phyloP scores from a whole-genome alignment of 2,797 vertebrate species.

The Scyliorhinus canicula region DNA sequence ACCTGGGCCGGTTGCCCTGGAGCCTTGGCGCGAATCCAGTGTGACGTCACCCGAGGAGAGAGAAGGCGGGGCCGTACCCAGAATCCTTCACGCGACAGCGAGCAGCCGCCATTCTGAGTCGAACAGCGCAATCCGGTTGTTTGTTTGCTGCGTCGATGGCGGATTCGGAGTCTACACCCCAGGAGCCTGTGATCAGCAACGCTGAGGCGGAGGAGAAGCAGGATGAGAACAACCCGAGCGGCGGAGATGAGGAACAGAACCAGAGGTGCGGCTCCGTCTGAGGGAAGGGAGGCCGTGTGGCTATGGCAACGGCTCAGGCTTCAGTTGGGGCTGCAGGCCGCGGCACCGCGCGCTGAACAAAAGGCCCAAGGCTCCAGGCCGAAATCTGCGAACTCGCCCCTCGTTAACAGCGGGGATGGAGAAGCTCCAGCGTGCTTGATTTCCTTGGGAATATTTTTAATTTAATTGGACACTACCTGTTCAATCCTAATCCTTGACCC shows the following conservation, averaged over 20 bases:
- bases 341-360: neutral
- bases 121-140: too few species aligned
- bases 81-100: neutral
- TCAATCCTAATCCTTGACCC: neutral
- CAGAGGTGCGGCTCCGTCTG: neutral
- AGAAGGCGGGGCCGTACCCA: neutral
- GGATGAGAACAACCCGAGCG: conserved; percentile 12
- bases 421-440: neutral
- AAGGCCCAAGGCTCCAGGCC: neutral
- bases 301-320: conserved; percentile 30
- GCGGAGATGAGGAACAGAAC: conserved; percentile 7
- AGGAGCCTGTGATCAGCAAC: conserved; percentile 15
- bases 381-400: too few species aligned
- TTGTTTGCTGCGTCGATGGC: conserved; percentile 16
- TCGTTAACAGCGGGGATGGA: neutral
- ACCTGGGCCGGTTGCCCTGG: neutral
- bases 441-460: neutral
- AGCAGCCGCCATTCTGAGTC: neutral
- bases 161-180: conserved; percentile 22
- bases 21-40: conserved; percentile 7
- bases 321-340: neutral
- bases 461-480: neutral
- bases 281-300: neutral
- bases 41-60: neutral
- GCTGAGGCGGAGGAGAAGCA: conserved; percentile 9